Conservation (phyloP, 2,888 invertebrate genomes). For the Eupithecia dodoneata region DNA sequence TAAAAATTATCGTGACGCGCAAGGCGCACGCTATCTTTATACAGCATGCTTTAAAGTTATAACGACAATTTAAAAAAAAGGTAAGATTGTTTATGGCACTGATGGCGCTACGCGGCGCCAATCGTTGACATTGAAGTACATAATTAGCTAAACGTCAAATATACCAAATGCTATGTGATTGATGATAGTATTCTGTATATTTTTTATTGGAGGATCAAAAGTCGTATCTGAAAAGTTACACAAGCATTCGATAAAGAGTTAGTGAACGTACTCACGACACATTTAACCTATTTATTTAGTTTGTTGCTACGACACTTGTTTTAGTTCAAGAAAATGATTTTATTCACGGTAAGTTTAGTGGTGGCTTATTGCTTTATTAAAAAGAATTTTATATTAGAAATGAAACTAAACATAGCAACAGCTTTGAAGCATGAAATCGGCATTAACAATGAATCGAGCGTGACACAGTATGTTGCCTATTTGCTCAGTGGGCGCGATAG, state of each 20-base stretch:
- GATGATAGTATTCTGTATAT: background rate
- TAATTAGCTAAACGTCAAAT: background rate
- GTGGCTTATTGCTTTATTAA: background rate
- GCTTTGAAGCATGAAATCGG: constrained; percentile 35
- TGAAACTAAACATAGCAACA: constrained; percentile 25
- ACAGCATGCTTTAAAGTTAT: constrained; percentile 59
- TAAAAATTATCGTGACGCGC: constrained; percentile 83
- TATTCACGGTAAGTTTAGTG: background rate
- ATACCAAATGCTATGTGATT: background rate
- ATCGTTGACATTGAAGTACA: constrained; percentile 18
- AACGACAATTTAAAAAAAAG: constrained; percentile 46
- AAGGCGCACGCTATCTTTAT: constrained; percentile 77
- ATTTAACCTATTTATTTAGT: constrained; percentile 11
- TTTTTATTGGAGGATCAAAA: background rate
- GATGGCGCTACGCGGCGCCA: background rate
- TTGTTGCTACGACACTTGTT: background rate
- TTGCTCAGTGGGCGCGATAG: constrained; percentile 44
- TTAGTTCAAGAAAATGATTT: background rate
- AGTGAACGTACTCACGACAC: constrained; percentile 2
- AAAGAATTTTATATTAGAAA: constrained; percentile 13
- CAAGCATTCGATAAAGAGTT: background rate
- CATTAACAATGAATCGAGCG: constrained; percentile 40
- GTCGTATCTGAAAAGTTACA: background rate
- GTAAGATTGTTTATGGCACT: constrained; percentile 44
- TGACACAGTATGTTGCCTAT: constrained; percentile 41